phyloP scores from a whole-genome alignment of 2,888 invertebrate genomes.

The Ptychoptera albimana region DNA sequence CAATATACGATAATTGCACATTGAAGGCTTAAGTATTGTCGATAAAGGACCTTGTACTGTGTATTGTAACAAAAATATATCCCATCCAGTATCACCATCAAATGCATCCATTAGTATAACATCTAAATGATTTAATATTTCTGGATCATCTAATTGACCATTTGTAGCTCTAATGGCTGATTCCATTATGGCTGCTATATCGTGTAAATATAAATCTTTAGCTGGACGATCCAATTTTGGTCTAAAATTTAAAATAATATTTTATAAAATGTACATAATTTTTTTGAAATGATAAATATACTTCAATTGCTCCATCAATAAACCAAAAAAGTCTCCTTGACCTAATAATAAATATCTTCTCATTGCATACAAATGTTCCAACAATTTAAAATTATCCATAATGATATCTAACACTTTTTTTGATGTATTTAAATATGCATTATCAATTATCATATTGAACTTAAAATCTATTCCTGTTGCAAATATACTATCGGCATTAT shows the following conservation, averaged over 20 bases:
- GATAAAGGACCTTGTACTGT: conserved; percentile 27
- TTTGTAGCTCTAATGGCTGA: conserved; percentile 81
- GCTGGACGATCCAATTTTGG: conserved; percentile 81
- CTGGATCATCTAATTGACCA: conserved; percentile 84
- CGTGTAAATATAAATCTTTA: conserved; percentile 71
- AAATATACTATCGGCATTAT: conserved; percentile 27
- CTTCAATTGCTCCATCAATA: conserved; percentile 84
- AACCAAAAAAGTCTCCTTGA: conserved; percentile 91
- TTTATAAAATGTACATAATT: conserved; percentile 6
- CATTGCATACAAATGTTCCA: conserved; percentile 83
- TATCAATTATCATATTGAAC: conserved; percentile 65
- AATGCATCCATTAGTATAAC: conserved; percentile 46
- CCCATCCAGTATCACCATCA: conserved; percentile 23
- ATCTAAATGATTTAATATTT: conserved; percentile 75
- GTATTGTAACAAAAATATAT: conserved; percentile 27
- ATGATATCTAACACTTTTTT: conserved; percentile 72
- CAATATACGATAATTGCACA: conserved; percentile 26
- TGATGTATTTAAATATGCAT: conserved; percentile 76
- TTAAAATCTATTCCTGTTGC: conserved; percentile 54
- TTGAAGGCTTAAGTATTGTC: conserved; percentile 29
- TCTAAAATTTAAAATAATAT: conserved; percentile 31
- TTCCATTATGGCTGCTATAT: conserved; percentile 70
- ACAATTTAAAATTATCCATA: conserved; percentile 70
- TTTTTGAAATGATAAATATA: conserved; percentile 29
- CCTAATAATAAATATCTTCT: conserved; percentile 80